Evolutionary conservation across 2,888 invertebrate genomes (phyloP).

Genomic region (Stratiomys singularior): DNA sequence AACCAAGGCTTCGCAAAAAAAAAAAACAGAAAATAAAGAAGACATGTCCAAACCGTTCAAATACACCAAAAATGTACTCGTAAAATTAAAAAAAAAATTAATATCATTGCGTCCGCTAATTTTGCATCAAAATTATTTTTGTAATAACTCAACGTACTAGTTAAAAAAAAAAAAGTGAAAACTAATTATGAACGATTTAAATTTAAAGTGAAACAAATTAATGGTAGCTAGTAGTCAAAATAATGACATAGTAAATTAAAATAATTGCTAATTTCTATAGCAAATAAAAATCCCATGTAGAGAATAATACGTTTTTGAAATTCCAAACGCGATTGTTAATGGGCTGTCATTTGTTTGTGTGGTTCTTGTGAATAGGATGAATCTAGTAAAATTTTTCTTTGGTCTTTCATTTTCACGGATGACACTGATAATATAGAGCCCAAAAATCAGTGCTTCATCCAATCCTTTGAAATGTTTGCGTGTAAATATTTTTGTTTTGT

Average conservation of each 20-base stretch:
- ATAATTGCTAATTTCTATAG: slow-evolving; percentile 16
- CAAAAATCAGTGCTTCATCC: not conserved
- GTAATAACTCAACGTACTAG: slow-evolving; percentile 15
- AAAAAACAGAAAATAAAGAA: no score
- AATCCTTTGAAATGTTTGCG: not conserved
- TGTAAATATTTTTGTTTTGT: no score
- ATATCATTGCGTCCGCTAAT: slow-evolving; percentile 41
- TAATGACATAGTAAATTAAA: not conserved
- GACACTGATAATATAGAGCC: slow-evolving; percentile 6
- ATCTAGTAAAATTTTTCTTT: not conserved
- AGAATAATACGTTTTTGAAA: not conserved
- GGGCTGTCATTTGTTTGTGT: slow-evolving; percentile 8
- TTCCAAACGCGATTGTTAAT: not conserved
- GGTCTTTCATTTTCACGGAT: not conserved
- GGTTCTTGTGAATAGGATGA: not conserved
- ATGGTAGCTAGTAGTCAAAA: slow-evolving; percentile 22
- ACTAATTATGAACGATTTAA: slow-evolving; percentile 11
- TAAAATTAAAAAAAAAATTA: slow-evolving; percentile 26
- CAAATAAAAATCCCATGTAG: not conserved
- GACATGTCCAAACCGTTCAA: not conserved
- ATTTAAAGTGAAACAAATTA: slow-evolving; percentile 19
- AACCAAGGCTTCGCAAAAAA: not conserved
- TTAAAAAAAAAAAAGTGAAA: not conserved
- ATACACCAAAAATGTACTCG: slow-evolving; percentile 17
- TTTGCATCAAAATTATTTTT: slow-evolving; percentile 46